Percentiles rank a stretch among this genome's conserved stretches.
Conservation (phyloP, 2,888 invertebrate genomes). For the Drosophila antonietae region DNA sequence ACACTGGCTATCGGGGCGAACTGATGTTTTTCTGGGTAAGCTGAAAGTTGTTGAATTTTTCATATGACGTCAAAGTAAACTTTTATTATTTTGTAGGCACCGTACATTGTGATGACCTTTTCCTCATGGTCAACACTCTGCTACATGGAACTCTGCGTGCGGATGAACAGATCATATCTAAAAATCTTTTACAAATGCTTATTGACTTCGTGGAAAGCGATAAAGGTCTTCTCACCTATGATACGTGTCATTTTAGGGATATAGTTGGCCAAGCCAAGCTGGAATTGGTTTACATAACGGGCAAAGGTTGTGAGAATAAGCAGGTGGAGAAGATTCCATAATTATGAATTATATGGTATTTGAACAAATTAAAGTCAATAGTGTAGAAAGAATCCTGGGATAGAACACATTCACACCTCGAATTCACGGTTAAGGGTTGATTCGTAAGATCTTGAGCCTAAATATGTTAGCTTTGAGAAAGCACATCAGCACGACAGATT, state of each 20-base stretch:
- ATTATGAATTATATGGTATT: not conserved
- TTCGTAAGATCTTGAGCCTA: too few species aligned
- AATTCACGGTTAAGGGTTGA: not conserved
- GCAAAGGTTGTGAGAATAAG: not conserved
- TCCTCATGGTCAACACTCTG: not conserved
- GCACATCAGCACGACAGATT: not conserved
- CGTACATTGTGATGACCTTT: conserved; percentile 1
- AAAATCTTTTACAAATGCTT: not conserved
- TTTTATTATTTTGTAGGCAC: not conserved
- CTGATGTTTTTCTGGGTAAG: conserved; percentile 85
- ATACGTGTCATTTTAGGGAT: not conserved
- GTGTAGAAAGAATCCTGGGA: not conserved
- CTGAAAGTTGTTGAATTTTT: too few species aligned
- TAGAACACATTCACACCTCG: not conserved
- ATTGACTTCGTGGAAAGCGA: not conserved
- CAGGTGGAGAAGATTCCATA: not conserved
- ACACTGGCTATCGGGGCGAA: conserved; percentile 85
- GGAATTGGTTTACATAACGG: conserved; percentile 2
- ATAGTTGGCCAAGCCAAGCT: not conserved
- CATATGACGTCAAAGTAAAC: not conserved
- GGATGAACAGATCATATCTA: conserved; percentile 12
- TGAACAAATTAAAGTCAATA: not conserved
- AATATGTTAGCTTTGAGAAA: not conserved
- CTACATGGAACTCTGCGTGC: not conserved
- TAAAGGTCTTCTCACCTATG: not conserved